Evolutionary conservation across 1,140 invertebrate species (phyloP), one percentile per base, ranked within the genome.

Genomic region (Drosophila ficusphila): DNA sequence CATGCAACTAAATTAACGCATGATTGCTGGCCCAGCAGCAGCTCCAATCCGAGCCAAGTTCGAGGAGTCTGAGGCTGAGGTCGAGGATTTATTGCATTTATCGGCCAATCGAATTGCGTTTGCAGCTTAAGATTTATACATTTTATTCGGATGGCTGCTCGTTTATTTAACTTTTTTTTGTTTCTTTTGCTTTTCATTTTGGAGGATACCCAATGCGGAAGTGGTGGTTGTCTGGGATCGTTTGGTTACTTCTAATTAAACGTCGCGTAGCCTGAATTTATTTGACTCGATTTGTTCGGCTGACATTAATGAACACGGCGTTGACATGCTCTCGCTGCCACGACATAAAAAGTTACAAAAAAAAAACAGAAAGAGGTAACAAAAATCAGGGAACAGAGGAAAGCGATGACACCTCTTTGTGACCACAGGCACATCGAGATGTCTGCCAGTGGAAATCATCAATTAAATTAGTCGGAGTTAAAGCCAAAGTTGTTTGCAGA

Each of bases 1-100:
- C 81, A 85, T 86, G 81, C 82, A 85, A 85, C 81, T 85, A 85
- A 85, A 85, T 85, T 85, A 85, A 85, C 81, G 82, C 81, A 85
- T 88, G 81, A 85, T 88, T 81, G 81, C 81, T 56, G 68, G 49
- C 42, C 54, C 62, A 48, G 72, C 47, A 54, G 54, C 41, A 39
- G 54, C 68, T 33, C 73, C 39, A 77, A 52, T 52, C 46, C 34
- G 23, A 47, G 29, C 57, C 56, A 47, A 60, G 76, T 70, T 49
- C 39, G 27, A 36, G 19, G 39, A 42, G 53, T 5, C 38, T 46
- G 36, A 56, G 62, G n/a, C 38, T 46, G 36, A 56, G 62, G n/a
- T 31, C 34, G 34, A 52, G 79, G 76, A 85, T 85, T 85, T 85
- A 85, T 85, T 79, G 81, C 79, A 76, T 73, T 85, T 85, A 85